Percentiles rank a stretch among this genome's conserved stretches.
Conservation (phyloP, 2,888 invertebrate species). For the Brachyptera risi region DNA sequence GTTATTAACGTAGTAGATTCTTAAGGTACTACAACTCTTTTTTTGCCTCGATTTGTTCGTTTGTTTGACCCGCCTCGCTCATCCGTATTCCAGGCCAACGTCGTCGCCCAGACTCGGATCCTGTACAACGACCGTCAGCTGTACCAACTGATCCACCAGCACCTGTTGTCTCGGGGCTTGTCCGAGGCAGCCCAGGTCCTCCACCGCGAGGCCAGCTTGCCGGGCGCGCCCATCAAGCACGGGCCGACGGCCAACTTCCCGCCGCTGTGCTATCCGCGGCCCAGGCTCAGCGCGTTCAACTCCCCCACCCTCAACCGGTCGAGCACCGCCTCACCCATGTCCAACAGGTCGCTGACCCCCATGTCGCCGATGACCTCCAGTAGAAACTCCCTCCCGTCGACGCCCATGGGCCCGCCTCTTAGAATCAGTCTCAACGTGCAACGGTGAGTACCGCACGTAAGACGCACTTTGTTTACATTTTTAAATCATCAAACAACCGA, state of each 20-base stretch:
- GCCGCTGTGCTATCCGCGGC: conserved; percentile 4
- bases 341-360: not conserved
- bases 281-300: not conserved
- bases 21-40: too few species aligned
- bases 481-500: too few species aligned
- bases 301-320: not conserved
- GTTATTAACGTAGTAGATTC: too few species aligned
- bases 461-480: too few species aligned
- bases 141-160: conserved; percentile 85
- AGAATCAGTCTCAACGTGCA: conserved; percentile 11
- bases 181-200: conserved; percentile 66
- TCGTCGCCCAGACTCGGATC: conserved; percentile 94
- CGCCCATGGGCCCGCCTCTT: conserved; percentile 2
- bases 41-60: too few species aligned
- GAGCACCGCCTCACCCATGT: not conserved
- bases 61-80: too few species aligned
- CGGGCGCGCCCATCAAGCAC: conserved; percentile 27
- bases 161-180: conserved; percentile 73
- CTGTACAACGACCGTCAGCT: conserved; percentile 92
- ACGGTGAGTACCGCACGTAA: not conserved
- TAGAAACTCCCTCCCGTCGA: not conserved
- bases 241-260: conserved; percentile 27
- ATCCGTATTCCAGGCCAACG: conserved; percentile 70
- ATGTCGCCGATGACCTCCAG: too few species aligned
- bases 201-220: conserved; percentile 70